Evolutionary conservation across 2,797 vertebrate species (phyloP).

Genomic region (Acrossocheilus fasciatus): DNA sequence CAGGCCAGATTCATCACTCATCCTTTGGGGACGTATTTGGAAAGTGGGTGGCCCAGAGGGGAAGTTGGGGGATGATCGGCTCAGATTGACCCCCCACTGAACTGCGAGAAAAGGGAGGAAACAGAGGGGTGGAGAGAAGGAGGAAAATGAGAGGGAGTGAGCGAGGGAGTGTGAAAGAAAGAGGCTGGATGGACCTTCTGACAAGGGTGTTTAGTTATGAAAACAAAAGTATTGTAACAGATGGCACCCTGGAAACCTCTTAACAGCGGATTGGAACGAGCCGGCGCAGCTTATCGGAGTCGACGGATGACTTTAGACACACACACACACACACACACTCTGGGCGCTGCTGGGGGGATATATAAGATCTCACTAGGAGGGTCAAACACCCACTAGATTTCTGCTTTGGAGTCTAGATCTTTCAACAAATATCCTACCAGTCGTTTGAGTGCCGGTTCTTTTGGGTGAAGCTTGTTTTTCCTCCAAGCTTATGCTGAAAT

Average conservation of each 20-base stretch:
- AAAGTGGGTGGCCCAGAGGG: constrained; percentile 67
- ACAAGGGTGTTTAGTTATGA: constrained; percentile 68
- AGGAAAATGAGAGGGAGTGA: constrained; percentile 54
- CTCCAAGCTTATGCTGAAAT: not conserved
- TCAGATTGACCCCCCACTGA: constrained; percentile 63
- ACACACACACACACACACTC: constrained; percentile 30
- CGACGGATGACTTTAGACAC: constrained; percentile 33
- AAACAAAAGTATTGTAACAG: constrained; percentile 79
- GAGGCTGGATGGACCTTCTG: constrained; percentile 26
- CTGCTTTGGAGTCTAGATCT: constrained; percentile 35
- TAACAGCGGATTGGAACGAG: constrained; percentile 59
- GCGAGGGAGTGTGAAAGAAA: constrained; percentile 41
- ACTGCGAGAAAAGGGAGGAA: constrained; percentile 61
- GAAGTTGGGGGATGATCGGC: constrained; percentile 54
- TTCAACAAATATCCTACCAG: constrained; percentile 23
- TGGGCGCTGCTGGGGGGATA: constrained; percentile 59
- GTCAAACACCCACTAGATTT: constrained; percentile 53
- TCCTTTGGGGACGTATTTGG: constrained; percentile 46
- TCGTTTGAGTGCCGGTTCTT: not conserved
- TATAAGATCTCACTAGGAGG: constrained; percentile 73
- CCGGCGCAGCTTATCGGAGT: constrained; percentile 70
- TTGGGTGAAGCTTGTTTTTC: constrained; percentile 23
- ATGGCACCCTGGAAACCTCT: constrained; percentile 78
- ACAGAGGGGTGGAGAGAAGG: constrained; percentile 49
- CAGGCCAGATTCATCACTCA: constrained; percentile 49